Evolutionary conservation across 1,140 invertebrate species (phyloP), one percentile per base, ranked within the genome.

Genomic region (Micrasema longulum): DNA sequence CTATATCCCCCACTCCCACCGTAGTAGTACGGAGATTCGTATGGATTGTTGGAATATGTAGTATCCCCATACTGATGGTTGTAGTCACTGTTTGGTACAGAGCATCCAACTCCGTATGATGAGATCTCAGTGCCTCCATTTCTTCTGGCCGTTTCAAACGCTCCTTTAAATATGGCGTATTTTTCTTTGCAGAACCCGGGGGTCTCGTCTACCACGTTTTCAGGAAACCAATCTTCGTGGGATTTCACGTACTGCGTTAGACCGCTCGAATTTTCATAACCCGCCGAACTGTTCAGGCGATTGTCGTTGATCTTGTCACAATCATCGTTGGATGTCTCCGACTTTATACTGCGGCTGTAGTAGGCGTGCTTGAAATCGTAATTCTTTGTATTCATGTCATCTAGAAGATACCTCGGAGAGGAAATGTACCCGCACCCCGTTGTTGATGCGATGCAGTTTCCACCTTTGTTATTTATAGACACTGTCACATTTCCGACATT

Each of bases 401-500:
- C 60, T 2, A 57, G 47, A 4, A 68, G 45, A 26, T 36, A 62
- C 36, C 45, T 70, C 14, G 70, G 74, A 45, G 71, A 71, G 1
- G 75, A 70, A 16, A 69, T 72, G 35, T 76, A 85, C n/a, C 83
- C 84, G 69, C 87, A 90, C 43, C 90, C 89, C 0, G 86, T 88
- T 2, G 89, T 90, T 0, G 90, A 90, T 1, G 90, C 91, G 63
- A 92, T 91, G 82, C 88, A 90, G 77, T 92, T 92, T 9, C 89
- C 89, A 35, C 91, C 91, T 68, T 87, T 87, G 68, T 90, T 90
- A 62, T 89, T 88, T 16, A 93, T 92, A 45, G 90, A 90, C 0
- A 93, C 91, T 0, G 90, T 91, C 0, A 93, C 90, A 76, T 92
- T 92, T 2, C 92, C 91, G 1, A 93, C 90, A 73, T 90, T 92